Base-by-base conservation (phyloP, 1,140 invertebrate genomes). In the Macrosteles quadrilineatus region DNA sequence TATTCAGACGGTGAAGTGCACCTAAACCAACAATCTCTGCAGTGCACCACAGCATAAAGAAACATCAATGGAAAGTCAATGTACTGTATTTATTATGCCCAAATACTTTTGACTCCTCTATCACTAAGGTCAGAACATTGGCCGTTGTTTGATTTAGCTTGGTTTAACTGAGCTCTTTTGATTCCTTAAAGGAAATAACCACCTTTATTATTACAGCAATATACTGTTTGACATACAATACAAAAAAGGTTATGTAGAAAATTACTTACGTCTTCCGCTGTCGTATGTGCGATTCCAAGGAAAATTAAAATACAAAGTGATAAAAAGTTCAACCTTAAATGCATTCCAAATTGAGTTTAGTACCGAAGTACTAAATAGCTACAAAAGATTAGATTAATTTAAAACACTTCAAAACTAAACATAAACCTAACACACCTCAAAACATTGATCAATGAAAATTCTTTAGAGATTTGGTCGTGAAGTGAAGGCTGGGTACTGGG, bases 391-490 rank as follows among this genome's bases (percentile, higher is more conserved):
- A 66, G 23, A 66, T 45, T 40, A 45, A 63, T 66, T 66, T 66
- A 66, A 45, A 66, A 66, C 55, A 66, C 63, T 25, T 43, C 63
- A 45, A 66, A 66, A 66, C 27, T 21, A 66, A 19, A 66, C 32
- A 66, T 66, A 66, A 23, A 66, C 32, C 40, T 45, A 57, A 30
- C 63, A 45, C 40, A 43, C 32, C 63, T 66, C 63, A 66, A 66
- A 66, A 66, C 63, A 66, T 66, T 66, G 63, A 66, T 66, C 63
- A 66, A 66, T 66, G 63, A 45, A 66, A 43, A 43, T 66, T 45
- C 63, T 66, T 66, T 29, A 45, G 21, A 25, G 14, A 64, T 59
- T 59, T 14, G n/a, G 21, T 12, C n/a, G 11, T 27, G n/a, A 66
- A 36, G 32, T 23, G 17, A 66, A 27, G 21, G 32, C 29, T 27